Evolutionary conservation across 2,113 vertebrate species (phyloP).

Genomic region (Nannospalax galili): DNA sequence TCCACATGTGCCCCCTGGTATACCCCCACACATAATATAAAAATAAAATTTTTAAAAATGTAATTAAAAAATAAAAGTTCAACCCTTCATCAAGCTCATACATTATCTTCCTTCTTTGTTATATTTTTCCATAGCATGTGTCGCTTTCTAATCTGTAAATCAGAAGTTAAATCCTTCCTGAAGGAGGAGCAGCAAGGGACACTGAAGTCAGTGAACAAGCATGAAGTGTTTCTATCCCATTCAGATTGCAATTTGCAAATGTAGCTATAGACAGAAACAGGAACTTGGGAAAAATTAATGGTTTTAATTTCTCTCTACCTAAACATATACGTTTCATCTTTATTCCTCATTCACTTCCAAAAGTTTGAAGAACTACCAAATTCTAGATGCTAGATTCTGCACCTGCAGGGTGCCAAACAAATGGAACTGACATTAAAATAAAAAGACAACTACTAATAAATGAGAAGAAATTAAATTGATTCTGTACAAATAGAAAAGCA

Average conservation of each 20-base stretch:
- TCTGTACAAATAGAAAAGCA: neutral
- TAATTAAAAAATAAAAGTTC: no score
- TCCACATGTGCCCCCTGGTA: neutral
- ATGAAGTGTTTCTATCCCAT: neutral
- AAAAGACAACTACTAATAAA: neutral
- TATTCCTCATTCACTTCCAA: no score
- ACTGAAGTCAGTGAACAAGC: neutral
- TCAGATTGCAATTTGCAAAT: neutral
- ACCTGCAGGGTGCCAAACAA: neutral
- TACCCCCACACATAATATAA: neutral
- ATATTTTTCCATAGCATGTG: neutral
- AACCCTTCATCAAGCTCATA: neutral
- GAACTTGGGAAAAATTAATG: neutral
- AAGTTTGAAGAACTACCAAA: neutral
- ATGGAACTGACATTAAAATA: neutral
- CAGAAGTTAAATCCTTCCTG: neutral
- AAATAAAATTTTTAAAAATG: neutral
- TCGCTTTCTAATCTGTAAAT: neutral
- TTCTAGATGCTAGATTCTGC: neutral
- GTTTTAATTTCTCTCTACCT: conserved; percentile 25
- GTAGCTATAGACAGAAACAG: neutral
- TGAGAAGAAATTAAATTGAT: neutral
- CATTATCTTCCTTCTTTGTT: neutral
- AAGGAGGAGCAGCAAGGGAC: neutral
- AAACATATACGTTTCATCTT: neutral